phyloP scores from a whole-genome alignment of 2,797 vertebrate genomes.

The Clarias fuscus region DNA sequence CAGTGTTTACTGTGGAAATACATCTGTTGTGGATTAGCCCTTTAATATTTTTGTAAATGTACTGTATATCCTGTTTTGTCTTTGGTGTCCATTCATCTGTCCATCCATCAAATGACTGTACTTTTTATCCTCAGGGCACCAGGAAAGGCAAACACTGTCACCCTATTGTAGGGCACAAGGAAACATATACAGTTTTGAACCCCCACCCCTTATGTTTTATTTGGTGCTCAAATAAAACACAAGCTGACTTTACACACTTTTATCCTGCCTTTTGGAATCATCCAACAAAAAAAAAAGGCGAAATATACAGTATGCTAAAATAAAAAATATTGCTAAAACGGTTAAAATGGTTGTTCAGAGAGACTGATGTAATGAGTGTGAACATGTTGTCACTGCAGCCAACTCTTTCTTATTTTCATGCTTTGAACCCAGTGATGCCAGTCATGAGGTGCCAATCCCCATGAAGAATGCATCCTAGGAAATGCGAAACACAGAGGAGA shows the following conservation, averaged over 20 bases:
- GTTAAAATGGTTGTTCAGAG: neutral
- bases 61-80: neutral
- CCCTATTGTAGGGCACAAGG: no score
- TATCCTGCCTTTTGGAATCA: neutral
- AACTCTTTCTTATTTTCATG: neutral
- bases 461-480: neutral
- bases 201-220: no score
- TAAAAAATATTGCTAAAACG: no score
- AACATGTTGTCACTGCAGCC: neutral
- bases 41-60: neutral
- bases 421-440: neutral
- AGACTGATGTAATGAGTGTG: neutral
- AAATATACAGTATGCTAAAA: no score
- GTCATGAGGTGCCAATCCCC: neutral
- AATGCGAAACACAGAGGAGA: neutral
- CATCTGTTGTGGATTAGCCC: no score
- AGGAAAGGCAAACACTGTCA: no score
- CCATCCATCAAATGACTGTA: no score
- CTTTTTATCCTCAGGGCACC: no score
- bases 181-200: no score
- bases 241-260: neutral
- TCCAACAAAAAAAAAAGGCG: neutral
- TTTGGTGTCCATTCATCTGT: neutral
- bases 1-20: neutral
- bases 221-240: neutral